A percentile compares a stretch with the other conserved stretches of the same genome.
These are phyloP conservation scores for Pantherophis vulpinus DNA, from an alignment of 2,797 vertebrate genomes.

Conservation along the genomic window DNA sequence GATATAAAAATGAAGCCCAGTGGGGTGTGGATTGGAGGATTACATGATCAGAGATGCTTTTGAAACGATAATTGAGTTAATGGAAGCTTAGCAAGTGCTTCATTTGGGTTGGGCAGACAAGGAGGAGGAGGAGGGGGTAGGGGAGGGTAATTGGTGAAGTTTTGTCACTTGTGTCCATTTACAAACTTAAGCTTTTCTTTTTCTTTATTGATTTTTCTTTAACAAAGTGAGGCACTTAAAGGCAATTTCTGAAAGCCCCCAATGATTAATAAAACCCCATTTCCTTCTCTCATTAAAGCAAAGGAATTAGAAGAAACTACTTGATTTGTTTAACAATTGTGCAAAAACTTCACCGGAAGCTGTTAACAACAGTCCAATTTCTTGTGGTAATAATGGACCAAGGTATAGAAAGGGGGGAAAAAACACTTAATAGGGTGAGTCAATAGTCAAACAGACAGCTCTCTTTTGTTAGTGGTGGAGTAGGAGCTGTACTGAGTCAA, in stretches of 20 bases:
- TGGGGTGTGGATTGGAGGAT: conserved; percentile 45
- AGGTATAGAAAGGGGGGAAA: background rate
- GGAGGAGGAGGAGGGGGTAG: background rate
- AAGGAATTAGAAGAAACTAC: conserved; percentile 52
- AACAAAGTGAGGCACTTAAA: conserved; percentile 65
- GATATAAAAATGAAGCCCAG: conserved; percentile 64
- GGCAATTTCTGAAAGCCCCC: conserved; percentile 65
- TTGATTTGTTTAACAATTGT: conserved; percentile 56
- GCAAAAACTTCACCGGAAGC: conserved; percentile 24
- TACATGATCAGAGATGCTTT: conserved; percentile 57
- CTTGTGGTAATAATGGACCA: conserved; percentile 14
- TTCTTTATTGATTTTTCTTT: conserved; percentile 66
- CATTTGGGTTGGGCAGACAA: conserved; percentile 33
- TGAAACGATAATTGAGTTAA: conserved; percentile 75
- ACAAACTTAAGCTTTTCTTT: conserved; percentile 65
- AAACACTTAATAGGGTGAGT: background rate
- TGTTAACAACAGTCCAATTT: conserved; percentile 5
- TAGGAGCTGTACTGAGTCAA: background rate
- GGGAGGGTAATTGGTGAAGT: conserved; percentile 62
- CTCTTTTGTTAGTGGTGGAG: background rate
- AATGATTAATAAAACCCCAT: conserved; percentile 67
- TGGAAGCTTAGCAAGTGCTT: conserved; percentile 64
- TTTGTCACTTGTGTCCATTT: conserved; percentile 67
- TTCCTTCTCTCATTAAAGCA: conserved; percentile 62
- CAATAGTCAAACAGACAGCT: background rate